Evolutionary conservation across 2,797 vertebrate genomes (phyloP).

Genomic region (Emydoidea blandingii): DNA sequence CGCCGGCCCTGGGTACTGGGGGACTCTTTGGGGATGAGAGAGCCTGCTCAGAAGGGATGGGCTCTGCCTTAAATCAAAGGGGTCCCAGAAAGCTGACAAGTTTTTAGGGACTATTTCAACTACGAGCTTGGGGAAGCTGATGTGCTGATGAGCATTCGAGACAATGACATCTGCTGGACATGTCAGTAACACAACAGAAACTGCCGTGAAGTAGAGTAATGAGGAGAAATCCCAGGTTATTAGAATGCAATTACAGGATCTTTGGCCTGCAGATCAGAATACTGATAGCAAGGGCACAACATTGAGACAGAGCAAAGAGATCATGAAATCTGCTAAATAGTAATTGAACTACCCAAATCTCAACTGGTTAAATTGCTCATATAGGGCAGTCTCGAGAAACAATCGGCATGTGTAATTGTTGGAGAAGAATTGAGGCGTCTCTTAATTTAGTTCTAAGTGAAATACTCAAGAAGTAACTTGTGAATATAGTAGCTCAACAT

Average conservation of each 20-base stretch:
- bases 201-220: constrained; percentile 47
- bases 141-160: too few species aligned
- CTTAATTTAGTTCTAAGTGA: rapidly evolving
- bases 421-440: constrained; percentile 11
- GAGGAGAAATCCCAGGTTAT: constrained; percentile 46
- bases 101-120: constrained; percentile 15
- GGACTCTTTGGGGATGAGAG: background rate
- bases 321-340: background rate
- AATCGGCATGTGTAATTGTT: background rate
- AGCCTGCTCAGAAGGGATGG: constrained; percentile 33
- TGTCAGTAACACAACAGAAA: background rate
- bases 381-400: constrained; percentile 13
- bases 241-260: constrained; percentile 37
- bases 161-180: too few species aligned
- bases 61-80: constrained; percentile 45
- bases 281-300: background rate
- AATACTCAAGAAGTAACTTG: background rate
- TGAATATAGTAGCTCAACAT: background rate
- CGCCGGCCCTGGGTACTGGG: background rate
- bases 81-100: constrained; percentile 49
- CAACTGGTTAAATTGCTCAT: background rate
- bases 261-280: background rate
- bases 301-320: background rate
- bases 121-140: too few species aligned
- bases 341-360: background rate